These are phyloP conservation scores for Climacteris rufus DNA, from an alignment of 2,113 vertebrate species.

Conservation along the genomic window DNA sequence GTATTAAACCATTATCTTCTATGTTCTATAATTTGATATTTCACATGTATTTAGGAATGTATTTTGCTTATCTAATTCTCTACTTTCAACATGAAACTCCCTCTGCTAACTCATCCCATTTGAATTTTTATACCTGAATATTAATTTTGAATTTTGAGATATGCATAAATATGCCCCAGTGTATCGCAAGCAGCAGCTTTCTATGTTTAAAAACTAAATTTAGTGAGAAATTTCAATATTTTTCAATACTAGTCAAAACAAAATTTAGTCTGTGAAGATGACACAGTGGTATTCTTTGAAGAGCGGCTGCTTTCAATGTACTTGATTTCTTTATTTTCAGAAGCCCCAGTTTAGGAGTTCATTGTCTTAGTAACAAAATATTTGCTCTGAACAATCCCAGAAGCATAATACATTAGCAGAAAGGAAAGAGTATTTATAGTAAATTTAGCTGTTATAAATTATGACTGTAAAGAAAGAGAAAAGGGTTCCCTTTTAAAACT, in stretches of 20 bases:
- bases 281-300: background rate
- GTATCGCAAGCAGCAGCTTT: background rate
- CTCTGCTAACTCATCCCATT: background rate
- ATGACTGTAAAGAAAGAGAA: background rate
- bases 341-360: background rate
- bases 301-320: background rate
- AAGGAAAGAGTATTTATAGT: background rate
- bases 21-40: background rate
- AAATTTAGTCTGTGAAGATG: background rate
- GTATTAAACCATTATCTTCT: background rate
- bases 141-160: background rate
- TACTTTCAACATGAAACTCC: background rate
- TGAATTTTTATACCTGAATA: background rate
- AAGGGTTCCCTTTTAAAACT: background rate
- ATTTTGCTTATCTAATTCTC: background rate
- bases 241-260: background rate
- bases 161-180: background rate
- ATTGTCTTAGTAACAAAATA: conserved; percentile 3
- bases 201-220: background rate
- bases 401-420: background rate
- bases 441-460: conserved; percentile 1
- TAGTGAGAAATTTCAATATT: background rate
- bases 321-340: background rate
- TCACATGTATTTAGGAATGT: background rate
- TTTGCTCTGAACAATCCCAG: conserved; percentile 16